Conservation (phyloP, 2,113 vertebrate genomes). For the Sclerurus mexicanus region DNA sequence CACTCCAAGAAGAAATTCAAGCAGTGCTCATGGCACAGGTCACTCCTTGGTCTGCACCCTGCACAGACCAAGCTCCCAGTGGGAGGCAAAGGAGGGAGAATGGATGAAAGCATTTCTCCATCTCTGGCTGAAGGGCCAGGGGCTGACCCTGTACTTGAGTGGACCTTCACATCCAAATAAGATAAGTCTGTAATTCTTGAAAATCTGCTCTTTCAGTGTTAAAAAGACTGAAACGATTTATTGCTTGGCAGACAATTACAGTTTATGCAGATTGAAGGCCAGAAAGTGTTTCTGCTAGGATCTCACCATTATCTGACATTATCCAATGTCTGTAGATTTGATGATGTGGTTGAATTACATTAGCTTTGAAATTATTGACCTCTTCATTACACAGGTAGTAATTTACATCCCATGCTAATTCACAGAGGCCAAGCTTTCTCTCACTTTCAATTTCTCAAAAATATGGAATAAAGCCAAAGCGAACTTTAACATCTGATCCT, state of each 20-base stretch:
- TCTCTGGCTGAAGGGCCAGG: background rate
- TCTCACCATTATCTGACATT: background rate
- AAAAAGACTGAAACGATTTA: background rate
- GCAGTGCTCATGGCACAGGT: rapidly evolving
- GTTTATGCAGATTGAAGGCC: background rate
- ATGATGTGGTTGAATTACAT: background rate
- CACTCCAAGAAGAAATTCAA: background rate
- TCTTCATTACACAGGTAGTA: background rate
- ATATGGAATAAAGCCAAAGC: background rate
- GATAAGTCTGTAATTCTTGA: background rate
- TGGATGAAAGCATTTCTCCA: background rate
- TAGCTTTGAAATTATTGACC: background rate
- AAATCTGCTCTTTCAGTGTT: background rate
- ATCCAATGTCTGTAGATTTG: background rate
- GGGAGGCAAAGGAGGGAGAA: background rate
- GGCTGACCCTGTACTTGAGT: background rate
- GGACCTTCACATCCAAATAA: background rate
- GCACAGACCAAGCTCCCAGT: background rate
- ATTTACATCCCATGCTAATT: slow-evolving; percentile 27
- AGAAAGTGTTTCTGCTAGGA: background rate
- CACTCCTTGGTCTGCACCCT: rapidly evolving
- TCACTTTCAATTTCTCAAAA: background rate
- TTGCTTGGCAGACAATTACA: background rate
- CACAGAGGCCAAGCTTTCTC: background rate
- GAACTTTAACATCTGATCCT: background rate